Evolutionary conservation across 2,113 vertebrate species (phyloP).

Genomic region (Anas platyrhynchos): DNA sequence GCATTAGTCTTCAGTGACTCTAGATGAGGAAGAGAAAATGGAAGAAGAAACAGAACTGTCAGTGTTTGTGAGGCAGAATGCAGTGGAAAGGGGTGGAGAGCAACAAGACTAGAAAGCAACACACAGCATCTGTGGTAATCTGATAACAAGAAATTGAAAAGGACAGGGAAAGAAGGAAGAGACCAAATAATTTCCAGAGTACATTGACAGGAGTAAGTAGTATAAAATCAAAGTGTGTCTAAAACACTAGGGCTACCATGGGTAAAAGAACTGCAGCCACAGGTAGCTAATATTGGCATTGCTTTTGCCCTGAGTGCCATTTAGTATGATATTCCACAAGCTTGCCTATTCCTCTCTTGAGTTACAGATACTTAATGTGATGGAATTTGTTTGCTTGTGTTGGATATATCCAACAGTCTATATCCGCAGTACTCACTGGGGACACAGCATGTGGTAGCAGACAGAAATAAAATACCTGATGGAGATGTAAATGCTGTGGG

Average conservation of each 20-base stretch:
- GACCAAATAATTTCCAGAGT: not conserved
- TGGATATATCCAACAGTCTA: not conserved
- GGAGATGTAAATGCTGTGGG: not conserved
- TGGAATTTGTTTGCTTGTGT: not conserved
- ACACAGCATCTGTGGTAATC: not conserved
- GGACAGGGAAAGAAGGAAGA: not conserved
- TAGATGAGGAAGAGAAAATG: not conserved
- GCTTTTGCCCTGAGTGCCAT: accelerated
- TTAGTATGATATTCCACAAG: not conserved
- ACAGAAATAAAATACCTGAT: not conserved
- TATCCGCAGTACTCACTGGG: not conserved
- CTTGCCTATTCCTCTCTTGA: not conserved
- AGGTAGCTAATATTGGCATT: too few species aligned
- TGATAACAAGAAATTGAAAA: not conserved
- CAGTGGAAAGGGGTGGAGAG: not conserved
- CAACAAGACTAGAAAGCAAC: not conserved
- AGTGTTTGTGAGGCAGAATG: not conserved
- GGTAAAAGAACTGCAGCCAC: not conserved
- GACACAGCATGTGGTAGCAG: not conserved
- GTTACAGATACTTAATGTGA: not conserved
- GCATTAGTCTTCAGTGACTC: not conserved
- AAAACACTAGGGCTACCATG: not conserved
- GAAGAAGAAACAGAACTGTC: not conserved
- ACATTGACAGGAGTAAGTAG: not conserved
- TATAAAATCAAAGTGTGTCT: not conserved